These are phyloP conservation scores for Eolophus roseicapilla DNA, from an alignment of 2,113 vertebrate genomes.

Conservation along the genomic window DNA sequence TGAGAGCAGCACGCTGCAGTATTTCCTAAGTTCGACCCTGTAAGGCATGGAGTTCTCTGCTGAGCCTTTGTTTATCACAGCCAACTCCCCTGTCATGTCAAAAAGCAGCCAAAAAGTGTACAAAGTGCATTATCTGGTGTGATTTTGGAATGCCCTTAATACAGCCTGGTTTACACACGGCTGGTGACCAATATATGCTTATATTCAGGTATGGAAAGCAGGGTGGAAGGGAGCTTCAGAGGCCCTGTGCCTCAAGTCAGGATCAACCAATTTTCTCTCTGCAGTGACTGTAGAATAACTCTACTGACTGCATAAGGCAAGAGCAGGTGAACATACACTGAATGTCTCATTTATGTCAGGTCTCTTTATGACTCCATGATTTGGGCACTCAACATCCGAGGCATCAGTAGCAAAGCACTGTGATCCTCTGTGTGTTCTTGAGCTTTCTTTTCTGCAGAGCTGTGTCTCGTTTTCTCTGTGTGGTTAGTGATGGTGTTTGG, in stretches of 20 bases:
- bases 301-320: not conserved
- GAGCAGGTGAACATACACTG: not conserved
- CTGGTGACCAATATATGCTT: not conserved
- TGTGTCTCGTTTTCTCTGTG: not conserved
- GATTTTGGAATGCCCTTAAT: not conserved
- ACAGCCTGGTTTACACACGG: not conserved
- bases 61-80: not conserved
- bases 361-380: not conserved
- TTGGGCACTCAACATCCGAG: not conserved
- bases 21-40: not conserved
- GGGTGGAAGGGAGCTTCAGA: not conserved
- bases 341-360: not conserved
- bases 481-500: not conserved
- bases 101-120: not conserved
- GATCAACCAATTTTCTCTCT: not conserved
- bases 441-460: not conserved
- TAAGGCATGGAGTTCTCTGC: not conserved
- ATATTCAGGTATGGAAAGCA: not conserved
- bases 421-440: not conserved
- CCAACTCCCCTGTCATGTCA: not conserved
- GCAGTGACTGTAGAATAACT: not conserved
- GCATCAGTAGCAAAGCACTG: not conserved
- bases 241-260: not conserved
- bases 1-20: not conserved
- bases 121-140: not conserved